Percentiles rank a stretch among this genome's conserved stretches.
Conservation (phyloP, 1,140 invertebrate genomes). For the Drosophila micromelanica region DNA sequence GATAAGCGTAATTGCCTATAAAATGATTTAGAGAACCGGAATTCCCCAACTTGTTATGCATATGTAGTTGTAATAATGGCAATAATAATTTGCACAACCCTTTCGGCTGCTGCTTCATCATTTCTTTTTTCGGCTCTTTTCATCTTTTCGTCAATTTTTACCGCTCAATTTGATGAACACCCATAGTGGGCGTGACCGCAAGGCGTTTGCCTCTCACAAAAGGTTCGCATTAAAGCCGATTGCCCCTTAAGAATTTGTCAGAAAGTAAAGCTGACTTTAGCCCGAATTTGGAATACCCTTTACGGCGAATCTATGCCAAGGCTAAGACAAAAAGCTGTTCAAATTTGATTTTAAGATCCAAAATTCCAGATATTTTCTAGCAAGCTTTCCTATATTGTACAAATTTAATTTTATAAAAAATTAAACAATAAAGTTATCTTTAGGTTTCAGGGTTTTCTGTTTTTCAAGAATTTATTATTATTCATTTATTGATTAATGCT, state of each 20-base stretch:
- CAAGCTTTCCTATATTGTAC: no score
- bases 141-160: conserved; percentile 60
- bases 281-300: no score
- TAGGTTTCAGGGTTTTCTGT: no score
- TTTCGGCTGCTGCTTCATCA: conserved; percentile 36
- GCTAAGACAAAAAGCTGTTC: no score
- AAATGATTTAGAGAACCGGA: conserved; percentile 57
- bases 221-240: conserved; percentile 61
- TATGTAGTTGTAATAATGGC: conserved; percentile 64
- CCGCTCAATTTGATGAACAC: conserved; percentile 70
- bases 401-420: no score
- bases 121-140: neutral
- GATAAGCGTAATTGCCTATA: conserved; percentile 25
- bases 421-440: no score
- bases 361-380: no score
- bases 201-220: conserved; percentile 10
- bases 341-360: no score
- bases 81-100: conserved; percentile 79
- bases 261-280: no score
- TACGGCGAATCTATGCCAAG: no score
- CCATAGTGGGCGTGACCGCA: conserved; percentile 10
- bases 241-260: conserved; percentile 63
- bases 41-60: conserved; percentile 52
- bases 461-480: no score
- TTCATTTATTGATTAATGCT: no score